Base-by-base conservation (phyloP, 92 coral and sea anemone genomes). In the Micromussa lordhowensis region DNA sequence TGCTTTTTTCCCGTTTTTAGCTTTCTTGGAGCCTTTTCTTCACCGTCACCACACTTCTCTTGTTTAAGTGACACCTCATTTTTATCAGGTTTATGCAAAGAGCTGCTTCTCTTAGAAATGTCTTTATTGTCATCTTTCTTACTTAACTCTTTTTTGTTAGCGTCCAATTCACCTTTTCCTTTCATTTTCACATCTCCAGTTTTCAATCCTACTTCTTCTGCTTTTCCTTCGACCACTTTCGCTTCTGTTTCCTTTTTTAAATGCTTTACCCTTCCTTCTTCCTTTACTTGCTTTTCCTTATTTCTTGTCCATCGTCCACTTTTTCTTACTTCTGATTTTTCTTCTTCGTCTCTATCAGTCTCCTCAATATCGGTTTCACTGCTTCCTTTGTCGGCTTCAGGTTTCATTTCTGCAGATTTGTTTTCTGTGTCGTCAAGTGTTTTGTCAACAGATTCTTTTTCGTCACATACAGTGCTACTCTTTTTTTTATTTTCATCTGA, bases 291-390 rank as follows among this genome's bases (percentile, higher is more conserved):
- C 16, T 86, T 69, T 78, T 32, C 84, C 19, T 30, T 79, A 77
- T 78, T 79, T 68, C 80, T 58, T 36, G 85, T 36, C 38, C 34
- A 15, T 11, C 90, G 40, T 30, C 78, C 74, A 54, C 90, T 87
- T 80, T 80, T 87, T 68, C 79, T 79, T 0, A 61, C 38, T 2
- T 54, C 86, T 44, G 38, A 26, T 70, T 80, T 68, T 57, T 70
- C 86, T 24, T 79, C 85, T 12, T 21, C 5, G 29, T 70, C 53
- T 32, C 38, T 57, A 29, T 36, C 66, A 0, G 26, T 26, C 5
- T 31, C 77, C 10, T 72, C 68, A 53, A 19, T 49, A 68, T 32
- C 78, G 24, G 84, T 80, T 53, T 79, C 31, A 59, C 26, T 68
- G 17, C 24, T n/a, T 87, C 53, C 28, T 57, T 57, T 77, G 3